Evolutionary conservation across 2,797 vertebrate genomes (phyloP), one percentile per base, ranked within the genome.

Genomic region (Orestias chungarensis): DNA sequence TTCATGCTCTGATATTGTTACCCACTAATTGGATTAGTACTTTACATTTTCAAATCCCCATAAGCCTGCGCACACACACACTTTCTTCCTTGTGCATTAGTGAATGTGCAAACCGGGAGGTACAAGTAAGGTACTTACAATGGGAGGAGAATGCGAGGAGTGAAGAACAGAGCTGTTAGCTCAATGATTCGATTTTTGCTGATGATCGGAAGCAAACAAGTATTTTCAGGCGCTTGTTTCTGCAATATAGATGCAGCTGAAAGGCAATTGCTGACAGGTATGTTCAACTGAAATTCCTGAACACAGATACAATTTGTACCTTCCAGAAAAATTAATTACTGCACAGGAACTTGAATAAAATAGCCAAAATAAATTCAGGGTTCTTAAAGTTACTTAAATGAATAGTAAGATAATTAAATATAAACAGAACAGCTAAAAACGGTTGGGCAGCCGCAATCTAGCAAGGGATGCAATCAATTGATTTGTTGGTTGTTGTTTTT

Each of bases 1-100:
- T 59, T 20, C 64, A 66, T 38, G 10, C 44, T 65, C 57, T 31
- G 72, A 68, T 81, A 79, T 76, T 81, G 75, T 80, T 76, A 71
- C 85, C 73, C 68, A 72, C 80, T 87, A 89, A 90, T 78, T 87
- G 87, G 87, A 92, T 90, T 91, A 90, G 64, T 40, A 44, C 68
- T 68, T 77, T 74, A 76, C 54, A 75, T 78, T 76, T 83, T 82
- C 44, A 79, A 81, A 90, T 83, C 84, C 73, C 74, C 54, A 46
- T 90, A 85, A 88, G 80, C 83, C 79, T 80, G 49, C 49, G 25
- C 61, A 64, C 78, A 75, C 61, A 7, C 50, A 73, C 46, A 52
- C 50, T 42, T 54, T 66, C 64, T 44, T 9, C 25, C 59, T 23
- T 31, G 15, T 47, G 49, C 72, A 65, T 78, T 61, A 65, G 72